Base-by-base conservation (phyloP, 2,797 vertebrate species). In the Periophthalmus magnuspinnatus region DNA sequence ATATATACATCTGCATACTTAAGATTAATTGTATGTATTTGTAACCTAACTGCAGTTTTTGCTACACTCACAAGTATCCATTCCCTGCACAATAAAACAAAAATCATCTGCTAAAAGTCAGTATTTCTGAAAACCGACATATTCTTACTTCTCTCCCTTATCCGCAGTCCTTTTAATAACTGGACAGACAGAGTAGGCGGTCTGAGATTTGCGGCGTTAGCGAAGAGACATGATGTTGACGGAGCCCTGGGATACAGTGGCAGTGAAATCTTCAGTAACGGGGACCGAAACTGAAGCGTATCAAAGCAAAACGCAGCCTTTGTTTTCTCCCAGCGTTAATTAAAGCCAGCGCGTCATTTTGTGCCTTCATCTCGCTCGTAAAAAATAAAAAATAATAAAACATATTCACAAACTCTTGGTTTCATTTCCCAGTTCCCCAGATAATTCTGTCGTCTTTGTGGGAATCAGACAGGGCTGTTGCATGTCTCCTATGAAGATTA, bases 241-340 rank as follows among this genome's bases (percentile, higher is more conserved):
- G 65, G 85, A 81, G 83, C 84, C 80, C 41, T 82, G 85, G 85
- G 88, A 84, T 77, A 76, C 65, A 6, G 69, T 61, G 52, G 5
- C 67, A 67, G 64, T 54, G 68, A 81, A 63, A 58, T 47, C 58
- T 75, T 67, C 69, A 86, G 85, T 83, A 87, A 84, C 78, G 88
- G 80, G 75, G 85, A 75, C 52, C 34, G 75, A 84, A 84, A 78
- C 82, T 60, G 19, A 82, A 34, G 79, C 6, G 80, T 87, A 91
- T 92, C 88, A 91, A 92, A 93, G 86, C 87, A 89, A 91, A 93
- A 89, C 80, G 86, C 72, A 80, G 85, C 88, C 90, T 91, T 92
- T 93, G 91, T 93, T 90, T 92, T 89, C 83, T 69, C 56, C 56
- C 45, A 86, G 82, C 68, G 69, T 83, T 93, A 93, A 93, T 93